phyloP scores from a whole-genome alignment of 1,140 invertebrate species.

The Ceratosolen fusciceps region DNA sequence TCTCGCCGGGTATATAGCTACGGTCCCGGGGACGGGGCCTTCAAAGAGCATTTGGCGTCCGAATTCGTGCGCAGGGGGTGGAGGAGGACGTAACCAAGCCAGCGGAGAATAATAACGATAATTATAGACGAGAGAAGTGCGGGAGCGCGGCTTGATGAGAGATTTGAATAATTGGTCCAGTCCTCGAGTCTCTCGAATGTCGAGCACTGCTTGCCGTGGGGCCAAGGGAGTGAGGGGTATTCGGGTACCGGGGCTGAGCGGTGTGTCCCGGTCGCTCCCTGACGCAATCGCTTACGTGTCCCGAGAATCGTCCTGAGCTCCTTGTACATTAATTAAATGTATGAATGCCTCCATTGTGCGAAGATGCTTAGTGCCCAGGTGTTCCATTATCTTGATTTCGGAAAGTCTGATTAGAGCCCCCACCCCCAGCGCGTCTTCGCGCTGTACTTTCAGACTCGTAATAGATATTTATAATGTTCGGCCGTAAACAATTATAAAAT shows the following conservation, averaged over 20 bases:
- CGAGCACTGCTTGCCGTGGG: too few relatives aligned
- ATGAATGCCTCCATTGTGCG: background rate
- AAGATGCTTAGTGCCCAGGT: background rate
- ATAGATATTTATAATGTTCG: too few relatives aligned
- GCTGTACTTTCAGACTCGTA: too few relatives aligned
- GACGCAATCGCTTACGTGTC: background rate
- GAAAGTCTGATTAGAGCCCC: background rate
- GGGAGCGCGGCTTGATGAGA: constrained; percentile 48
- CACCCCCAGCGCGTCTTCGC: too few relatives aligned
- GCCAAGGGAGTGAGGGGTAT: too few relatives aligned
- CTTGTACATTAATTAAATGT: constrained; percentile 7
- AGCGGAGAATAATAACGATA: constrained; percentile 52
- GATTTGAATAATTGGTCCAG: constrained; percentile 54
- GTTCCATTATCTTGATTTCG: background rate
- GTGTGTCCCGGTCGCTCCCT: too few relatives aligned
- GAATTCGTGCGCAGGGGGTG: too few relatives aligned
- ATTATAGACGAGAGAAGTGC: constrained; percentile 47
- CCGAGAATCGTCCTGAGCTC: background rate
- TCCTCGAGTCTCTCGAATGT: background rate
- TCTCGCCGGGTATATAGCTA: too few relatives aligned
- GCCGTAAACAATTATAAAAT: too few relatives aligned
- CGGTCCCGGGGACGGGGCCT: too few relatives aligned
- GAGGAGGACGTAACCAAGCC: too few relatives aligned
- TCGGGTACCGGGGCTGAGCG: too few relatives aligned
- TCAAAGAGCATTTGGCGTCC: background rate